Percentiles rank a stretch among this genome's conserved stretches.
These are phyloP conservation scores for Rhizomys pruinosus DNA, from an alignment of 2,113 vertebrate species.

Conservation along the genomic window DNA sequence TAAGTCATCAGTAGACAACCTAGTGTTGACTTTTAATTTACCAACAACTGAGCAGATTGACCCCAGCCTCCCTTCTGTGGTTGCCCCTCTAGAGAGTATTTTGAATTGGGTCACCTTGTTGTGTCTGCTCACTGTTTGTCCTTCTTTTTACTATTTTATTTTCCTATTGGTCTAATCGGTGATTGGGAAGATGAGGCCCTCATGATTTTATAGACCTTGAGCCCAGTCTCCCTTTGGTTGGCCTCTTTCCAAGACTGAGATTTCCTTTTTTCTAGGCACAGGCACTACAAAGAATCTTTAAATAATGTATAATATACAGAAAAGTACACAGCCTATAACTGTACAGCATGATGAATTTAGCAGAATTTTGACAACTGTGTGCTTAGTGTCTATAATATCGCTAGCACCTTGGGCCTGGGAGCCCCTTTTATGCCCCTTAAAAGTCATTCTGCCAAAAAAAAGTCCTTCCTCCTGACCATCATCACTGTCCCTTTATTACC, in stretches of 20 bases:
- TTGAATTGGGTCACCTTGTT: slow-evolving; percentile 65
- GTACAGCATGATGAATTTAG: not conserved
- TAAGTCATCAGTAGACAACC: slow-evolving; percentile 84
- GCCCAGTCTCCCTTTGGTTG: slow-evolving; percentile 38
- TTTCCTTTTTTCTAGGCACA: not conserved
- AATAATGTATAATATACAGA: not conserved
- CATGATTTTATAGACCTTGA: not conserved
- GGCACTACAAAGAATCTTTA: slow-evolving; percentile 8
- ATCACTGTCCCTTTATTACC: not conserved
- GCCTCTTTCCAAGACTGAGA: not conserved
- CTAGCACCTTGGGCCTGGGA: not conserved
- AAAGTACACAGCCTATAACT: not conserved
- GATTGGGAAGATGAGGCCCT: not conserved
- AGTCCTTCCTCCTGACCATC: not conserved
- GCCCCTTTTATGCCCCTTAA: fast-evolving
- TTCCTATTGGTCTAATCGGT: slow-evolving; percentile 43
- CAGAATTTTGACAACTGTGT: not conserved
- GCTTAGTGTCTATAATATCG: not conserved
- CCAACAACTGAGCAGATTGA: slow-evolving; percentile 84
- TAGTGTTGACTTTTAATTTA: slow-evolving; percentile 88
- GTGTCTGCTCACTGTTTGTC: slow-evolving; percentile 82
- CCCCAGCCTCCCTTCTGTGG: slow-evolving; percentile 83
- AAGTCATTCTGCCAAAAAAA: too few relatives aligned
- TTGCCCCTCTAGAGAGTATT: slow-evolving; percentile 77
- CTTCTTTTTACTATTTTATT: slow-evolving; percentile 77